Evolutionary conservation across 2,113 vertebrate species (phyloP).

Genomic region (Thamnophis sirtalis): DNA sequence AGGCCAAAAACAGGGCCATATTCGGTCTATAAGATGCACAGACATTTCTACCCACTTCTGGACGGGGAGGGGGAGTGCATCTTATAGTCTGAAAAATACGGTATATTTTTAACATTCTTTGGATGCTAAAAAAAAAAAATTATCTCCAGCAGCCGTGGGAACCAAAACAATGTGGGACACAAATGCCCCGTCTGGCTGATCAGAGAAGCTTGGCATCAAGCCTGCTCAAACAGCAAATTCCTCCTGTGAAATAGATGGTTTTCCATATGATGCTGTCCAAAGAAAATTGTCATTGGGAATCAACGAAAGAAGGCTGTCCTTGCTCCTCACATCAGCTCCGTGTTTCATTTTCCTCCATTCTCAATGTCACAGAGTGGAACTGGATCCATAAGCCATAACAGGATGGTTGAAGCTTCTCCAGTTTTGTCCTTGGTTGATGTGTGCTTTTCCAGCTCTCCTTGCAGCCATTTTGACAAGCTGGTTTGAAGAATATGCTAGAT

Average conservation of each 20-base stretch:
- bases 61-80: too few species aligned
- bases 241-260: slow-evolving; percentile 35
- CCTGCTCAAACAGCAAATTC: slow-evolving; percentile 59
- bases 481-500: neutral
- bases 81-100: too few species aligned
- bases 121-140: slow-evolving; percentile 64
- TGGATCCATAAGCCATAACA: neutral
- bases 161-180: slow-evolving; percentile 67
- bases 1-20: too few species aligned
- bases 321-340: slow-evolving; percentile 28
- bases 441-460: neutral
- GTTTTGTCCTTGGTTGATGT: neutral
- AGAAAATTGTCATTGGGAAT: slow-evolving; percentile 39
- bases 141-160: slow-evolving; percentile 71
- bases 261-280: neutral
- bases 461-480: neutral
- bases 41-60: too few species aligned
- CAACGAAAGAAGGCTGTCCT: slow-evolving; percentile 25
- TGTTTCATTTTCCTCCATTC: slow-evolving; percentile 28
- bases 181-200: slow-evolving; percentile 73
- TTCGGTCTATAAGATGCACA: too few species aligned
- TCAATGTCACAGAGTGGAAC: slow-evolving; percentile 18
- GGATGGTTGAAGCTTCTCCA: neutral
- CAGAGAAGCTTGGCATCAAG: slow-evolving; percentile 60
- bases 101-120: slow-evolving; percentile 76